Evolutionary conservation across 2,888 invertebrate genomes (phyloP).

Genomic region (Chalcis sispes): DNA sequence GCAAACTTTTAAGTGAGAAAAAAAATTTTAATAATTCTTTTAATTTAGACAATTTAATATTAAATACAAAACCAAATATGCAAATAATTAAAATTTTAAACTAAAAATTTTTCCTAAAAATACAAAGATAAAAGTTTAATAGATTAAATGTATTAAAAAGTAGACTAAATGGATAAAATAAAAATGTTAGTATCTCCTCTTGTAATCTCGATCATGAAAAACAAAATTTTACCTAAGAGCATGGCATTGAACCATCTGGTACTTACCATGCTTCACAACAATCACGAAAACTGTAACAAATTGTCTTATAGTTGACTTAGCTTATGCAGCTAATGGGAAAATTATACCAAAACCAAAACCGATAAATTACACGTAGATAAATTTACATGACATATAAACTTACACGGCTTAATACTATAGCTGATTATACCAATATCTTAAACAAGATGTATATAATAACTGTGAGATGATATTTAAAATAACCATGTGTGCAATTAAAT

Average conservation of each 20-base stretch:
- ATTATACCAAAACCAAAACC: not conserved
- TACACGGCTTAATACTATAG: not conserved
- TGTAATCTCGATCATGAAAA: not conserved
- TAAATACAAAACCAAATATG: slow-evolving; percentile 32
- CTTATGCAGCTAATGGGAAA: not conserved
- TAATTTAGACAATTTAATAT: slow-evolving; percentile 23
- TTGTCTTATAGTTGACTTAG: not conserved
- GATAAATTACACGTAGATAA: slow-evolving; percentile 8
- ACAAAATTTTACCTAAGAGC: slow-evolving; percentile 77
- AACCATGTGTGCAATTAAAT: slow-evolving; percentile 37
- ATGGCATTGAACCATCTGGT: slow-evolving; percentile 79
- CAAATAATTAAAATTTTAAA: slow-evolving; percentile 42
- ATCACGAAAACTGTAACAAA: slow-evolving; percentile 7
- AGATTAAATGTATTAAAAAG: not conserved
- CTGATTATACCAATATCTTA: slow-evolving; percentile 12
- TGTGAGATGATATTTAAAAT: slow-evolving; percentile 36
- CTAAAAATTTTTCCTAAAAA: not conserved
- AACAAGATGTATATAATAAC: slow-evolving; percentile 18
- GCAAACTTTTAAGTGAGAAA: not conserved
- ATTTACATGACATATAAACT: not conserved
- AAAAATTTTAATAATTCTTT: slow-evolving; percentile 10
- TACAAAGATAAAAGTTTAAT: not conserved
- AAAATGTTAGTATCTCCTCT: not conserved
- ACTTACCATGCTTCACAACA: slow-evolving; percentile 73
- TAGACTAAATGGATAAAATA: not conserved